Base-by-base conservation (phyloP, 1,140 invertebrate species). In the Planococcus citri region DNA sequence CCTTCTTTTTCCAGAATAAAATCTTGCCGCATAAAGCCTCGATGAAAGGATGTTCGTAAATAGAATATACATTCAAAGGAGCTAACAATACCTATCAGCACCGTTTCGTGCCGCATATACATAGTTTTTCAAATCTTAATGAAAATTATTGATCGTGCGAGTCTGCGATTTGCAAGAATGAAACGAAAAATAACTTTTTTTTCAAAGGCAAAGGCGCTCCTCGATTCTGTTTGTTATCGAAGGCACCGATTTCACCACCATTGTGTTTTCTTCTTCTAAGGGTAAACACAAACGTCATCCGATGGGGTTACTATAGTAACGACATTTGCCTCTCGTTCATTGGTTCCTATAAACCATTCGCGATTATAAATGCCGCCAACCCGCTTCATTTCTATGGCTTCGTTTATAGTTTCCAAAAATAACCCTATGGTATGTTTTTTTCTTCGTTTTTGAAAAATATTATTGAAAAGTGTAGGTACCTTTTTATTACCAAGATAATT, bases 201-300 rank as follows among this genome's bases (percentile, higher is more conserved):
- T n/a, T n/a, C n/a, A n/a, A n/a, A n/a, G 10, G 4, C 41, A 17
- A 51, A 20, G 41, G 41, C 41, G 41, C 6, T 51, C n/a, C n/a
- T n/a, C n/a, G n/a, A n/a, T n/a, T n/a, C n/a, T 51, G 41, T 64
- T 27, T 64, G 9, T 64, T 25, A 21, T 27, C 10, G 20, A n/a
- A n/a, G n/a, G n/a, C n/a, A n/a, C 21, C 51, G 51, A 64, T 64
- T 64, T 64, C 60, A 25, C 60, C 25, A 64, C 60, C 60, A 64
- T 64, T 27, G 60, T 64, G 25, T 64, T 64, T 64, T 27, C 60
- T 64, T 64, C n/a, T n/a, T n/a, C n/a, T 25, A 64, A 27, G 60
- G 60, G 25, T 64, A 64, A 64, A 64, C 10, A 24, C 25, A 9
- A 64, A 25, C 21, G 25, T 25, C 22, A 25, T 12, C 17, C 22